Conservation (phyloP, 2,797 vertebrate genomes). For the Odontamblyopus lacepedii region DNA sequence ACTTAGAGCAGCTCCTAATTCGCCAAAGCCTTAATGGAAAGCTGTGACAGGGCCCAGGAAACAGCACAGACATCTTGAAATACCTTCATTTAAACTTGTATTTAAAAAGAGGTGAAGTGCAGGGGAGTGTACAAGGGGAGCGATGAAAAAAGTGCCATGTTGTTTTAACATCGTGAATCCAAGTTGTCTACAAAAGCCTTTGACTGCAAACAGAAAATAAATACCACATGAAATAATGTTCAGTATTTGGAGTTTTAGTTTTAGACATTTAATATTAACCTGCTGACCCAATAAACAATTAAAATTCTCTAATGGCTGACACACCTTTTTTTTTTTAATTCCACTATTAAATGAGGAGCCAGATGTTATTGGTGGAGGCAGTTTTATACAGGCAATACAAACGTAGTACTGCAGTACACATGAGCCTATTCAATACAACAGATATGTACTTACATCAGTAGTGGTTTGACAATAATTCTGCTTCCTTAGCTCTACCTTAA, state of each 20-base stretch:
- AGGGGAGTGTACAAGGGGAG: neutral
- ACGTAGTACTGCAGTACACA: neutral
- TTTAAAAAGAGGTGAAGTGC: slow-evolving; percentile 11
- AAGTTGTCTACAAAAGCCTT: neutral
- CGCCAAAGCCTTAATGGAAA: slow-evolving; percentile 6
- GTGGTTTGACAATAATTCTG: slow-evolving; percentile 20
- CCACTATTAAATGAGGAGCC: neutral
- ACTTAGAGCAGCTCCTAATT: slow-evolving; percentile 28
- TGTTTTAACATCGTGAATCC: neutral
- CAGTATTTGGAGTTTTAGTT: neutral
- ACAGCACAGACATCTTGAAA: slow-evolving; percentile 15
- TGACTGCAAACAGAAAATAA: neutral
- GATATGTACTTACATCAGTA: neutral
- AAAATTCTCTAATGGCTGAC: neutral
- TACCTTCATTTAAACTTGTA: slow-evolving; percentile 22
- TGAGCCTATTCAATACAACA: neutral
- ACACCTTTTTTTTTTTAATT: neutral
- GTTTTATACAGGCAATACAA: too few species aligned
- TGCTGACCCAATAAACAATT: neutral
- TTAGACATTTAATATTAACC: neutral
- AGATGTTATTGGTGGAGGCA: neutral
- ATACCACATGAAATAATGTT: neutral
- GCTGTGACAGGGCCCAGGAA: slow-evolving; percentile 25
- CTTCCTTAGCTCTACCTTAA: slow-evolving; percentile 50
- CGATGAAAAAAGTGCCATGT: neutral